Percentiles rank a stretch among this genome's conserved stretches.
These are phyloP conservation scores for Sternarchorhynchus goeldii DNA, from an alignment of 2,797 vertebrate species.

Conservation along the genomic window DNA sequence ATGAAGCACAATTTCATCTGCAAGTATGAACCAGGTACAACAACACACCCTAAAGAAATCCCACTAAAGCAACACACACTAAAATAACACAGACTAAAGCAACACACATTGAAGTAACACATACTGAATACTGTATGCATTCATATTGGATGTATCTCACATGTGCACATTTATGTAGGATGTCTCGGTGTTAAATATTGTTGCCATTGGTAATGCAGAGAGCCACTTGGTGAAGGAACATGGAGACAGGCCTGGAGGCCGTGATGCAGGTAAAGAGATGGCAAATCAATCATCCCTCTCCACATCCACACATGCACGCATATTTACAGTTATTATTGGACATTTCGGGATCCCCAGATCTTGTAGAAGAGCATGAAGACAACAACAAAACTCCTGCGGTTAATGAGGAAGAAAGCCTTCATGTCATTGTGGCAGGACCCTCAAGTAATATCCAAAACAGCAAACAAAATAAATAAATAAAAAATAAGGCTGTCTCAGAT, in stretches of 20 bases:
- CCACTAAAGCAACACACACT: not conserved
- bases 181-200: not conserved
- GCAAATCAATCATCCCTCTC: not conserved
- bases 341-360: conserved; percentile 65
- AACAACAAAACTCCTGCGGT: conserved; percentile 73
- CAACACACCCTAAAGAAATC: not conserved
- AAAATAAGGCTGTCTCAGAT: not conserved
- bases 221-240: conserved; percentile 73
- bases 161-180: not conserved
- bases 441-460: conserved; percentile 64
- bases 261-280: conserved; percentile 63
- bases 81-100: not conserved
- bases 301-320: not conserved
- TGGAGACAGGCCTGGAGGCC: conserved; percentile 60
- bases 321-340: not conserved
- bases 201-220: conserved; percentile 60
- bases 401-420: conserved; percentile 73
- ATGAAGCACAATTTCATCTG: conserved; percentile 99
- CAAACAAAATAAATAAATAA: not conserved
- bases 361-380: conserved; percentile 69
- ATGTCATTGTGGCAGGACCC: conserved; percentile 81
- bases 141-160: not conserved
- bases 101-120: not conserved
- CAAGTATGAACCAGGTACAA: conserved; percentile 87
- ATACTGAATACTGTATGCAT: not conserved